Percentiles rank a stretch among this genome's conserved stretches.
Evolutionary conservation across 2,797 vertebrate genomes (phyloP).

Genomic region (Centroberyx gerrardi): DNA sequence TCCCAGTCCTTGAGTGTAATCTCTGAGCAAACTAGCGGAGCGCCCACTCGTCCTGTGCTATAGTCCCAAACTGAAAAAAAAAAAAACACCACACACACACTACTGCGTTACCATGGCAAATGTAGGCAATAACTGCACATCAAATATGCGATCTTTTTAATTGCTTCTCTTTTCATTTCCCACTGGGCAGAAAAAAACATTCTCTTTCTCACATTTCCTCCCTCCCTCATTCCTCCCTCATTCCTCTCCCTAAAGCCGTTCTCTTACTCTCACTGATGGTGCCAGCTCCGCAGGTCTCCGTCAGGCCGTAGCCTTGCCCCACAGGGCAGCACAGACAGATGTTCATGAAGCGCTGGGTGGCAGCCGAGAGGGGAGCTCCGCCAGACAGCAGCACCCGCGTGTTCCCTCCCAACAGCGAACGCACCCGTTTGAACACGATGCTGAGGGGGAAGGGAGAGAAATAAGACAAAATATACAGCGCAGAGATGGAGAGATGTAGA

Average conservation of each 20-base stretch:
- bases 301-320: conserved; percentile 98
- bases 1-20: conserved; percentile 95
- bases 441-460: conserved; percentile 64
- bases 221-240: too few relatives aligned
- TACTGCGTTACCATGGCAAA: background rate
- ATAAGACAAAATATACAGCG: background rate
- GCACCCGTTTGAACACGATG: conserved; percentile 93
- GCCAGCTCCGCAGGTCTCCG: conserved; percentile 95
- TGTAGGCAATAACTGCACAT: background rate
- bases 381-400: conserved; percentile 93
- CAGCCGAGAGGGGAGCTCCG: conserved; percentile 94
- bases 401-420: conserved; percentile 92
- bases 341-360: conserved; percentile 98
- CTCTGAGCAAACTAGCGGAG: conserved; percentile 95
- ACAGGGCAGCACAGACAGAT: conserved; percentile 98
- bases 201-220: background rate
- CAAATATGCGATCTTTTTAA: background rate
- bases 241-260: background rate
- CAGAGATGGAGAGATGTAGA: background rate
- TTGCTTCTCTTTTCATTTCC: conserved; percentile 5
- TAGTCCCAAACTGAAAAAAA: conserved; percentile 93
- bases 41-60: conserved; percentile 96
- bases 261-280: conserved; percentile 93
- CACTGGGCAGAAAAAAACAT: background rate
- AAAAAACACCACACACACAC: conserved; percentile 15